Conservation (phyloP, 2,113 vertebrate genomes). For the Scomber colias region DNA sequence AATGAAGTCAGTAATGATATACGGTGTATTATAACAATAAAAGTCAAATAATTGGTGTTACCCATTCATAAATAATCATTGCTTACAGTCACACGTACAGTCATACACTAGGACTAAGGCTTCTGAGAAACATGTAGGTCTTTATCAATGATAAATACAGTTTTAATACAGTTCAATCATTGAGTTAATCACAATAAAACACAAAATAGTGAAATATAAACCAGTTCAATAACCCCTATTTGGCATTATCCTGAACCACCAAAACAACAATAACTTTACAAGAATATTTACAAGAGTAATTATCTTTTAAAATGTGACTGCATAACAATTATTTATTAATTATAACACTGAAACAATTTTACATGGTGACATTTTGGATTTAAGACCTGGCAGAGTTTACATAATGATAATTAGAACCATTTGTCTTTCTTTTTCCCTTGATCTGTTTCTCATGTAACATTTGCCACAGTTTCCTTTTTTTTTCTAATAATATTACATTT, state of each 20-base stretch:
- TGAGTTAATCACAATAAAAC: too few relatives aligned
- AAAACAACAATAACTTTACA: slow-evolving; percentile 28
- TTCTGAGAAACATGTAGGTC: slow-evolving; percentile 10
- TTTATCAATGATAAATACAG: neutral
- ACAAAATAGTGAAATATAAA: too few relatives aligned
- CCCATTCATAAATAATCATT: slow-evolving; percentile 13
- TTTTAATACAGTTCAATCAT: too few relatives aligned
- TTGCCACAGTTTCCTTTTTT: slow-evolving; percentile 21
- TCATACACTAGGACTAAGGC: slow-evolving; percentile 7
- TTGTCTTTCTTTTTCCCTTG: slow-evolving; percentile 15
- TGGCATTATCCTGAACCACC: slow-evolving; percentile 17
- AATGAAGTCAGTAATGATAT: slow-evolving; percentile 25
- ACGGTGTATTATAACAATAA: slow-evolving; percentile 14
- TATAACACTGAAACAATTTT: slow-evolving; percentile 36
- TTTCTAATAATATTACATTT: neutral
- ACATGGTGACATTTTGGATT: slow-evolving; percentile 26
- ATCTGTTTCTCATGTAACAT: slow-evolving; percentile 19
- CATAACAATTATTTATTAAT: slow-evolving; percentile 46
- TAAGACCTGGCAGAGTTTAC: slow-evolving; percentile 34
- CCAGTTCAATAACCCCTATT: neutral
- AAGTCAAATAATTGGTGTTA: neutral
- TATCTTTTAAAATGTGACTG: slow-evolving; percentile 26
- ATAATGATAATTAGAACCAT: slow-evolving; percentile 39
- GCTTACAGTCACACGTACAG: slow-evolving; percentile 20
- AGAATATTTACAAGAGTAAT: slow-evolving; percentile 19